Evolutionary conservation across 2,113 vertebrate genomes (phyloP).

Genomic region (Scomber japonicus): DNA sequence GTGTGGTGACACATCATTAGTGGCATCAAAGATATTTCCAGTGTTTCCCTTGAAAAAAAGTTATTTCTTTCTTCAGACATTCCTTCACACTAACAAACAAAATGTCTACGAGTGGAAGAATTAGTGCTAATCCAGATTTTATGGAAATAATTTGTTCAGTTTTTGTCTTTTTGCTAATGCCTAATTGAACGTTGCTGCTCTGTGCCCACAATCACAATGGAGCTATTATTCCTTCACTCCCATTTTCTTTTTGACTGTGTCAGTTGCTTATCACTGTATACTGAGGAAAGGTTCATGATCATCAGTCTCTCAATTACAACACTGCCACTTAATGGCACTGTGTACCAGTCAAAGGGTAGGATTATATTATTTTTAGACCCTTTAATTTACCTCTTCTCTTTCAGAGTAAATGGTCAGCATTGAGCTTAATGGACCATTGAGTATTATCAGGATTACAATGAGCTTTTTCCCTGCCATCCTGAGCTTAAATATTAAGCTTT

Average conservation of each 20-base stretch:
- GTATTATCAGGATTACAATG: constrained; percentile 81
- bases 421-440: constrained; percentile 77
- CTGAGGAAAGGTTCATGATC: constrained; percentile 39
- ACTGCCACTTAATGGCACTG: constrained; percentile 51
- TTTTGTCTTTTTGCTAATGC: constrained; percentile 25
- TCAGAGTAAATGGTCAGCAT: constrained; percentile 70
- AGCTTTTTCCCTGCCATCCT: constrained; percentile 67
- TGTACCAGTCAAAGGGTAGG: constrained; percentile 60
- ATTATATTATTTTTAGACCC: constrained; percentile 79
- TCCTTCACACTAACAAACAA: constrained; percentile 8
- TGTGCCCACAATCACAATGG: constrained; percentile 44
- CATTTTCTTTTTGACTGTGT: constrained; percentile 33
- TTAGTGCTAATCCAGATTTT: constrained; percentile 29
- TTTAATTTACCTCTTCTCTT: constrained; percentile 77
- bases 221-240: constrained; percentile 29
- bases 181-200: constrained; percentile 59
- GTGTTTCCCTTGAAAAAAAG: neutral
- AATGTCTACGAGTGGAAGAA: constrained; percentile 4
- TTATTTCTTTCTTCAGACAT: neutral
- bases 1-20: constrained; percentile 31
- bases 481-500: constrained; percentile 71
- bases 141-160: constrained; percentile 20
- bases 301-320: constrained; percentile 64
- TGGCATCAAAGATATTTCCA: constrained; percentile 3
- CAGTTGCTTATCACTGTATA: constrained; percentile 37